Evolutionary conservation across 2,888 invertebrate species (phyloP).

Genomic region (Idaea biselata): DNA sequence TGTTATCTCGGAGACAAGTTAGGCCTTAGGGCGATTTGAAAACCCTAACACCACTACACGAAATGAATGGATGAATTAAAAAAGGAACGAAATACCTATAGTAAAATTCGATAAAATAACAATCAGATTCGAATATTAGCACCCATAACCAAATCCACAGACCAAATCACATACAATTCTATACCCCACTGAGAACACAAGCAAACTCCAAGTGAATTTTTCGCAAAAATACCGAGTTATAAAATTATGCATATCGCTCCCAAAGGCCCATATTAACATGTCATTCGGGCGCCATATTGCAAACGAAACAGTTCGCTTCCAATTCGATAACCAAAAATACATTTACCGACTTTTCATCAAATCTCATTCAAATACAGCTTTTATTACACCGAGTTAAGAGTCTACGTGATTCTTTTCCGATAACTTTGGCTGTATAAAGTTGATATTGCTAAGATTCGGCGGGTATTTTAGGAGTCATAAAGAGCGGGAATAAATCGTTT

Average conservation of each 20-base stretch:
- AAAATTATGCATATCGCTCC: slow-evolving; percentile 75
- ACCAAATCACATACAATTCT: slow-evolving; percentile 22
- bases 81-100: too few species aligned
- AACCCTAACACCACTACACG: too few species aligned
- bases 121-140: background rate
- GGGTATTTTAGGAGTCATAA: slow-evolving; percentile 56
- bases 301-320: slow-evolving; percentile 55
- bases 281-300: slow-evolving; percentile 74
- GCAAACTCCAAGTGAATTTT: slow-evolving; percentile 36
- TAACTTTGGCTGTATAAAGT: slow-evolving; percentile 22
- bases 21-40: too few species aligned
- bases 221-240: slow-evolving; percentile 38
- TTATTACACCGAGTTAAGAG: background rate
- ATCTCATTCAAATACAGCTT: background rate
- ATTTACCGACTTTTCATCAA: background rate
- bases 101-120: too few species aligned
- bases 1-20: too few species aligned
- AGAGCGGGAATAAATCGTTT: slow-evolving; percentile 55
- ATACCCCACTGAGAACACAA: slow-evolving; percentile 26
- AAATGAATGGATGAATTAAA: too few species aligned
- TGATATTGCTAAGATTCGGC: slow-evolving; percentile 52
- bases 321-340: slow-evolving; percentile 29
- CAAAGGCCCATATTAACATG: slow-evolving; percentile 72
- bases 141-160: background rate
- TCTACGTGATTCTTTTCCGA: background rate